Conservation (phyloP, 2,888 invertebrate species). For the Chrysina gloriosa region DNA sequence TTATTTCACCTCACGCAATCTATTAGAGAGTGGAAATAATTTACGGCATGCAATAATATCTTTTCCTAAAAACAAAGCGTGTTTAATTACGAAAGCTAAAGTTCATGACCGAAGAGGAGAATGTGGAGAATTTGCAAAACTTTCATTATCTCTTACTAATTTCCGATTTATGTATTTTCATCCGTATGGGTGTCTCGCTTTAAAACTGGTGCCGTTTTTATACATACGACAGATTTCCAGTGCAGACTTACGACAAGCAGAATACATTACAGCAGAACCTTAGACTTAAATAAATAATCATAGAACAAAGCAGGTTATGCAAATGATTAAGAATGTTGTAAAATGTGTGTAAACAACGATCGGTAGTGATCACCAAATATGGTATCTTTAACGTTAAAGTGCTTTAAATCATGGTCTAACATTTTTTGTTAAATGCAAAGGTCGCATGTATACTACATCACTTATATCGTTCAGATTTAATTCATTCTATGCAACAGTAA, state of each 20-base stretch:
- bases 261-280: conserved; percentile 3
- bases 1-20: neutral
- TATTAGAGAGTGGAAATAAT: neutral
- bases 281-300: conserved; percentile 24
- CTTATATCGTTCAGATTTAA: conserved; percentile 4
- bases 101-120: neutral
- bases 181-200: no score
- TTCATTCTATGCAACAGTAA: neutral
- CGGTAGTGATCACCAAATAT: neutral
- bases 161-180: no score
- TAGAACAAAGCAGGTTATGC: neutral
- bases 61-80: neutral
- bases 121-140: neutral
- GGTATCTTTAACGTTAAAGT: neutral
- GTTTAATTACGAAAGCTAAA: neutral
- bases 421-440: conserved; percentile 6
- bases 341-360: conserved; percentile 16
- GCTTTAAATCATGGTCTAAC: neutral
- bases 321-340: conserved; percentile 12
- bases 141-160: neutral
- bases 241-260: no score
- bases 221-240: no score
- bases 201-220: no score
- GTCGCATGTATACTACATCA: neutral
- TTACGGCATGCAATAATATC: neutral